phyloP scores from a whole-genome alignment of 2,888 invertebrate genomes.

The Caenorhabditis sinica region DNA sequence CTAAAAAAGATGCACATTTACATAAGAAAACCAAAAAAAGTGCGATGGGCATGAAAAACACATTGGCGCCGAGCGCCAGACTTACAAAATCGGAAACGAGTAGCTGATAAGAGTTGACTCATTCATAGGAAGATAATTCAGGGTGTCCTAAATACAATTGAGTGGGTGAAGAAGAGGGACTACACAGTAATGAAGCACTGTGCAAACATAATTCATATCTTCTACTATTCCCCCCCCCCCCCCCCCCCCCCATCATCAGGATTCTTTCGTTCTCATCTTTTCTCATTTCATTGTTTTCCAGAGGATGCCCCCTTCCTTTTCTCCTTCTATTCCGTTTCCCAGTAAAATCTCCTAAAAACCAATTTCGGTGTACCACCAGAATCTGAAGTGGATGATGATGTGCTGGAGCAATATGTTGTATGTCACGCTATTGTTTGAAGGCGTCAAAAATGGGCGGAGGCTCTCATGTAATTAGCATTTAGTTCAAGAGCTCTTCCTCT shows the following conservation, averaged over 20 bases:
- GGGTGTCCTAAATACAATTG: constrained; percentile 24
- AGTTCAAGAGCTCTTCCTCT: constrained; percentile 29
- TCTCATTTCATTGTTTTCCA: constrained; percentile 22
- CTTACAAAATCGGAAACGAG: constrained; percentile 58
- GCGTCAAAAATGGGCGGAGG: constrained; percentile 30
- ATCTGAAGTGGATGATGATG: constrained; percentile 55
- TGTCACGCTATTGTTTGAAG: constrained; percentile 50
- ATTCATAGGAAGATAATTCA: constrained; percentile 26
- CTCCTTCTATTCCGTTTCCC: not conserved
- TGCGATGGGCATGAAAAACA: constrained; percentile 9
- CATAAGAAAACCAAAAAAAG: not conserved
- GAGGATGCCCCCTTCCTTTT: not conserved
- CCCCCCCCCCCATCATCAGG: no score
- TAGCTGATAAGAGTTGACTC: constrained; percentile 41
- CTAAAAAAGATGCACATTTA: constrained; percentile 10
- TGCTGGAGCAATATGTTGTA: constrained; percentile 53
- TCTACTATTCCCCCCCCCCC: not conserved
- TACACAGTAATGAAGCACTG: constrained; percentile 19
- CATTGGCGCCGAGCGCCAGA: constrained; percentile 30
- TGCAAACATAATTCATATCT: constrained; percentile 15
- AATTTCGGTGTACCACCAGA: constrained; percentile 40
- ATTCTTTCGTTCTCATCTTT: not conserved
- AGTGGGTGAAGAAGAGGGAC: constrained; percentile 20
- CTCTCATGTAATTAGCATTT: constrained; percentile 59
- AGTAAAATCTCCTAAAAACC: constrained; percentile 44